These are phyloP conservation scores for Riptortus pedestris DNA, from an alignment of 1,140 invertebrate genomes.

Conservation along the genomic window DNA sequence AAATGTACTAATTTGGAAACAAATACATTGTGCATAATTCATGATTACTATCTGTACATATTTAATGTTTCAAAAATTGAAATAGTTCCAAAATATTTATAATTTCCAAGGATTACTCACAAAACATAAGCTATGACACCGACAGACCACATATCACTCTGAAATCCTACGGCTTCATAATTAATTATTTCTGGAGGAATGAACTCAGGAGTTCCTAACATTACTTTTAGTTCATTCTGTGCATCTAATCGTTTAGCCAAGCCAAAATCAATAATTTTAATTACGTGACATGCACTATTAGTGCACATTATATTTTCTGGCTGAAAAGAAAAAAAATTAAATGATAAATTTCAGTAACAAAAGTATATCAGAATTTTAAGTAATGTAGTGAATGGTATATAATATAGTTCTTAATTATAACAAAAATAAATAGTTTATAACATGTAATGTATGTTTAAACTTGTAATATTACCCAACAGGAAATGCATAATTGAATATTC, in stretches of 20 bases:
- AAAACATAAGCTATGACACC: conserved; percentile 89
- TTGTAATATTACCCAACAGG: too few relatives aligned
- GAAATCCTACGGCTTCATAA: conserved; percentile 73
- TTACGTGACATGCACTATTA: conserved; percentile 63
- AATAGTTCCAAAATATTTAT: too few relatives aligned
- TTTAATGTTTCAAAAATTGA: too few relatives aligned
- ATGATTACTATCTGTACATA: too few relatives aligned
- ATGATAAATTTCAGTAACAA: too few relatives aligned
- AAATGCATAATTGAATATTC: too few relatives aligned
- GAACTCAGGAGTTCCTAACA: conserved; percentile 90
- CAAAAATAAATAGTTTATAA: too few relatives aligned
- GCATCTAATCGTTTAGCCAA: conserved; percentile 67
- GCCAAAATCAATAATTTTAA: conserved; percentile 89
- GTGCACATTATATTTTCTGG: conserved; percentile 90
- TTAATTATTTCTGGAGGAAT: conserved; percentile 87
- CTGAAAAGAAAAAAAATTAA: conserved; percentile 36
- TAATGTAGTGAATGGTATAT: background rate
- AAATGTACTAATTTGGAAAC: too few relatives aligned
- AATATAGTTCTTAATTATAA: background rate
- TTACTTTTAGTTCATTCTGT: conserved; percentile 57
- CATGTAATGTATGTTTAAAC: too few relatives aligned
- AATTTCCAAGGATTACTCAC: too few relatives aligned
- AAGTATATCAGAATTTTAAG: background rate
- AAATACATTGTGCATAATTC: too few relatives aligned
- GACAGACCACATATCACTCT: conserved; percentile 88